Evolutionary conservation across 1,140 invertebrate genomes (phyloP).

Genomic region (Acromyrmex heyeri): DNA sequence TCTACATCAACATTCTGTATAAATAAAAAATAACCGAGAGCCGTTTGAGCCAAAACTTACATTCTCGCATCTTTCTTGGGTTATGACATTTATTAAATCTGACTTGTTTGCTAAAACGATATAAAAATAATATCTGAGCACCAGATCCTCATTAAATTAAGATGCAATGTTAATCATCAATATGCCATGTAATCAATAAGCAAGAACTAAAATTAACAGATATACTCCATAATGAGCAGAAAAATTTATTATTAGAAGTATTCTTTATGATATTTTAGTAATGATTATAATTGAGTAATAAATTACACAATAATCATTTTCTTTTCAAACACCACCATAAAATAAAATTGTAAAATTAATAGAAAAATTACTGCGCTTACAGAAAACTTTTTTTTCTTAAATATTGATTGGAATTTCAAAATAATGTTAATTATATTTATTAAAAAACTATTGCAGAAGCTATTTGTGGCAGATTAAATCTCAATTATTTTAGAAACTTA

Average conservation of each 20-base stretch:
- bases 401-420: no score
- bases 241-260: background rate
- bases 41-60: slow-evolving; percentile 16
- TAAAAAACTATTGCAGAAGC: no score
- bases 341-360: background rate
- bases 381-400: no score
- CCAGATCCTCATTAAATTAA: slow-evolving; percentile 1
- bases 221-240: background rate
- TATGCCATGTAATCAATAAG: background rate
- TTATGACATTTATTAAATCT: slow-evolving; percentile 43
- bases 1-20: slow-evolving; percentile 6
- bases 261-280: slow-evolving; percentile 3
- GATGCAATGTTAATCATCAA: no score
- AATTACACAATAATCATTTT: background rate
- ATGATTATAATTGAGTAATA: slow-evolving; percentile 11
- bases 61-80: background rate
- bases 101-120: slow-evolving; percentile 6
- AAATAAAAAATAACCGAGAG: slow-evolving; percentile 48
- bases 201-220: background rate
- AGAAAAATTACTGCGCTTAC: background rate
- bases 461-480: no score
- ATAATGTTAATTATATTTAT: no score
- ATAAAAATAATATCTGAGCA: background rate
- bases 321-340: background rate
- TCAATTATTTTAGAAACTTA: no score